Conservation (phyloP, 2,888 invertebrate species). For the Ophion obscuratus region DNA sequence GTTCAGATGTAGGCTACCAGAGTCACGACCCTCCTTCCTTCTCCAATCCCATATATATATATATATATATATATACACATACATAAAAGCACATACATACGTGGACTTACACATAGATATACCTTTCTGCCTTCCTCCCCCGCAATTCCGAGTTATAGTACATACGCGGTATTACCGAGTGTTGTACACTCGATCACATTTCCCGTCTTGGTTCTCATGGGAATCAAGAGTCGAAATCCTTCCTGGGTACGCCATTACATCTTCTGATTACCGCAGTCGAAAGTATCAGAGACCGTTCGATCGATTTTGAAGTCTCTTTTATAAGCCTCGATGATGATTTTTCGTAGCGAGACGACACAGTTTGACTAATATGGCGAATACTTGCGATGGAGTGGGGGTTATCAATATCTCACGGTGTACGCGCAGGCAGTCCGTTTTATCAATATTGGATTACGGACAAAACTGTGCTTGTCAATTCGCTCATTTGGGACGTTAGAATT, state of each 20-base stretch:
- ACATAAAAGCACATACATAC: neutral
- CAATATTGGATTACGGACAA: no score
- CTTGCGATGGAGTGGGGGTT: no score
- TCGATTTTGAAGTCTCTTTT: neutral
- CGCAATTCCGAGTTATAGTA: slow-evolving; percentile 57
- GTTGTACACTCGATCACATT: slow-evolving; percentile 52
- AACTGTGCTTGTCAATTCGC: no score
- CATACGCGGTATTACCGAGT: slow-evolving; percentile 27
- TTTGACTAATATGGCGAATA: no score
- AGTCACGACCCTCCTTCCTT: slow-evolving; percentile 80
- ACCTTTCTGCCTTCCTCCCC: slow-evolving; percentile 51
- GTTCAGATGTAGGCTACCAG: slow-evolving; percentile 82
- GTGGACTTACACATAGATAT: neutral
- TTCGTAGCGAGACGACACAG: neutral
- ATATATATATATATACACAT: slow-evolving; percentile 2
- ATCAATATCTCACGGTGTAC: no score
- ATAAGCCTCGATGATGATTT: neutral
- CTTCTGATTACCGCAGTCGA: slow-evolving; percentile 34
- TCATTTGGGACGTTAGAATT: no score
- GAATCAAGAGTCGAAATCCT: slow-evolving; percentile 54
- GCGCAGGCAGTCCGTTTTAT: no score
- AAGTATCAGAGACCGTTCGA: neutral
- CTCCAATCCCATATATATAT: slow-evolving; percentile 67
- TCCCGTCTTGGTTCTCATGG: slow-evolving; percentile 34
- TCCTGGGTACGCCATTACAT: slow-evolving; percentile 25